These are phyloP conservation scores for Drosophila tanythrix DNA, from an alignment of 2,888 invertebrate species.

Conservation along the genomic window DNA sequence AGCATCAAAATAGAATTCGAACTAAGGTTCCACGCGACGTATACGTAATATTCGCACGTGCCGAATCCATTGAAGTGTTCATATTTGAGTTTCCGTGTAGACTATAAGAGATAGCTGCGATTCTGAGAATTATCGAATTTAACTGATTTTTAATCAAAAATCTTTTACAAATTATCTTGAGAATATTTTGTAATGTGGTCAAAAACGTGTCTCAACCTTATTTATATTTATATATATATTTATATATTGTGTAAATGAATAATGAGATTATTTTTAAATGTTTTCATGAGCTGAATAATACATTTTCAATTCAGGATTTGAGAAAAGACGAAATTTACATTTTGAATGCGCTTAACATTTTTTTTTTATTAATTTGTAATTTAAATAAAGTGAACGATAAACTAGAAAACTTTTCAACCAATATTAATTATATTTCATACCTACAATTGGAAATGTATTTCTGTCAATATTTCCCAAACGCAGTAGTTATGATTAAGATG, in stretches of 20 bases:
- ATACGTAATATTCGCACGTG: slow-evolving; percentile 45
- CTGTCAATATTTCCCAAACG: neutral
- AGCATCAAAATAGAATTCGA: neutral
- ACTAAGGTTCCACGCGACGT: slow-evolving; percentile 24
- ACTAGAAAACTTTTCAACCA: neutral
- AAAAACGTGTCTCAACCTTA: neutral
- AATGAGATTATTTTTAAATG: neutral
- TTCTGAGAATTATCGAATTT: neutral
- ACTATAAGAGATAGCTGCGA: neutral
- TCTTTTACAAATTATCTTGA: neutral
- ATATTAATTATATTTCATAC: neutral
- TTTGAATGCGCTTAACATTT: accelerated
- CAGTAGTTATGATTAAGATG: neutral
- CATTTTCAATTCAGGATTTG: neutral
- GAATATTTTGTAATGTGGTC: no score
- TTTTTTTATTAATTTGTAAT: neutral
- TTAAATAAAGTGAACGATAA: accelerated
- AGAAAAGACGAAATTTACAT: neutral
- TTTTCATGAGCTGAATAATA: neutral
- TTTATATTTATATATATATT: neutral
- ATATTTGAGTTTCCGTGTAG: slow-evolving; percentile 32
- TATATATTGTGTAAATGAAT: neutral
- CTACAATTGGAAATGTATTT: neutral
- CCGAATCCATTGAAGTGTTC: slow-evolving; percentile 22
- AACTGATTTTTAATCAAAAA: neutral